Percentiles rank a stretch among this genome's conserved stretches.
Conservation (phyloP, 2,797 vertebrate genomes). For the Alfaro cultratus region DNA sequence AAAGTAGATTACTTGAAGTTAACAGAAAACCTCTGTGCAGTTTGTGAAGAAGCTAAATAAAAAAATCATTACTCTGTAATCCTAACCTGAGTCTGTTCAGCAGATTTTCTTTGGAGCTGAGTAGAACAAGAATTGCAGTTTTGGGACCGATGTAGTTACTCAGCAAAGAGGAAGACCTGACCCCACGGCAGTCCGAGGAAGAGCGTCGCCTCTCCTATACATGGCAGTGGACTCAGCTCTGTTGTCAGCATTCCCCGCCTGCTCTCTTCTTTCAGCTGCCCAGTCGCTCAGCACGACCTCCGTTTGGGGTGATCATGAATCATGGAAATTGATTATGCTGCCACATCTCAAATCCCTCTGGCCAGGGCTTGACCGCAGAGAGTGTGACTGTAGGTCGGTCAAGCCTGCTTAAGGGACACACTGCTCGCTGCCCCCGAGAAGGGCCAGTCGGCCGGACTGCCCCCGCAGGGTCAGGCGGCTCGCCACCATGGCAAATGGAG, state of each 20-base stretch:
- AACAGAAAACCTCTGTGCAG: constrained; percentile 23
- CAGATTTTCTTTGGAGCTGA: constrained; percentile 29
- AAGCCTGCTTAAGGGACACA: constrained; percentile 80
- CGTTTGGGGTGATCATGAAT: constrained; percentile 74
- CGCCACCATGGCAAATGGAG: constrained; percentile 72
- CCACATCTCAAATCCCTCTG: constrained; percentile 78
- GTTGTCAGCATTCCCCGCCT: constrained; percentile 72
- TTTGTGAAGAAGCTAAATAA: constrained; percentile 1
- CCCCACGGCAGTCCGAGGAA: constrained; percentile 21
- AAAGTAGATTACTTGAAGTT: not conserved
- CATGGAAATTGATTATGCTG: constrained; percentile 82
- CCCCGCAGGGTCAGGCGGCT: constrained; percentile 70
- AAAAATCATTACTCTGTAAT: not conserved
- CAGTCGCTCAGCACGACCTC: constrained; percentile 61
- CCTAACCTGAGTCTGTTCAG: constrained; percentile 27
- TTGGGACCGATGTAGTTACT: constrained; percentile 34
- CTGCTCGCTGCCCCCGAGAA: constrained; percentile 57
- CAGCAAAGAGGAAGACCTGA: constrained; percentile 33
- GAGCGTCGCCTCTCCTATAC: constrained; percentile 38
- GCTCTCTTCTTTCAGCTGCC: constrained; percentile 74
- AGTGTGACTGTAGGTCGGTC: constrained; percentile 80
- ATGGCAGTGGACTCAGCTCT: constrained; percentile 49
- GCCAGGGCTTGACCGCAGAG: constrained; percentile 73
- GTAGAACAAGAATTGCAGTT: constrained; percentile 26
- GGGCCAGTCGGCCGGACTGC: constrained; percentile 56